Evolutionary conservation across 1,140 invertebrate genomes (phyloP).

Genomic region (Tigriopus japonicus): DNA sequence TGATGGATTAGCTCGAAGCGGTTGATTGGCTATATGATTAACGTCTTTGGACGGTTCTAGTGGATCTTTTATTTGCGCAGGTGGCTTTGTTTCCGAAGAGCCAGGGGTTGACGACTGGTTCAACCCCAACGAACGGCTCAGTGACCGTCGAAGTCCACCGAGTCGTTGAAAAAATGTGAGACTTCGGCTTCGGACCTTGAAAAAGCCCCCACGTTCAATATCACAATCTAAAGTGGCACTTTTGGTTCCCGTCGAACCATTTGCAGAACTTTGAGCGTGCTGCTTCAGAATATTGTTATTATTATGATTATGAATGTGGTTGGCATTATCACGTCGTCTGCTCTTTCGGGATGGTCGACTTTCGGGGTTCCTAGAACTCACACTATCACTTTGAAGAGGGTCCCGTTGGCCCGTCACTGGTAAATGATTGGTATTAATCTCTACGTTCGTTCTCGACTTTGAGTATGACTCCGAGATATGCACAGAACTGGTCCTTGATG

Average conservation of each 20-base stretch:
- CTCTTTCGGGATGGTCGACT: neutral
- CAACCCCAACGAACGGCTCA: neutral
- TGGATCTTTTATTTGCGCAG: neutral
- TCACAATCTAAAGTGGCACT: too few species aligned
- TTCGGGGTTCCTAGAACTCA: neutral
- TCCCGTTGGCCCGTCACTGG: neutral
- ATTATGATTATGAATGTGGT: too few species aligned
- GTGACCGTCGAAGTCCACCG: neutral
- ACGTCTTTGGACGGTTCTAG: neutral
- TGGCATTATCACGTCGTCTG: neutral
- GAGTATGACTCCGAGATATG: too few species aligned
- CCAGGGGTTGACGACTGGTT: neutral
- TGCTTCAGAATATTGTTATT: too few species aligned
- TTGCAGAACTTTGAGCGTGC: too few species aligned
- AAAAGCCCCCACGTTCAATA: too few species aligned
- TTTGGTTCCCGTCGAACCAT: too few species aligned
- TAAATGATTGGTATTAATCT: neutral
- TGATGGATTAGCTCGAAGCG: neutral
- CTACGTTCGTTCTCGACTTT: too few species aligned
- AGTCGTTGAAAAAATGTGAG: neutral
- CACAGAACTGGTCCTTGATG: neutral
- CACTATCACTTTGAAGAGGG: neutral
- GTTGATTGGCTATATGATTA: neutral
- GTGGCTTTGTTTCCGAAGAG: neutral
- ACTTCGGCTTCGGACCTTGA: too few species aligned